Base-by-base conservation (phyloP, 2,888 invertebrate species). In the Mythimna loreyi region DNA sequence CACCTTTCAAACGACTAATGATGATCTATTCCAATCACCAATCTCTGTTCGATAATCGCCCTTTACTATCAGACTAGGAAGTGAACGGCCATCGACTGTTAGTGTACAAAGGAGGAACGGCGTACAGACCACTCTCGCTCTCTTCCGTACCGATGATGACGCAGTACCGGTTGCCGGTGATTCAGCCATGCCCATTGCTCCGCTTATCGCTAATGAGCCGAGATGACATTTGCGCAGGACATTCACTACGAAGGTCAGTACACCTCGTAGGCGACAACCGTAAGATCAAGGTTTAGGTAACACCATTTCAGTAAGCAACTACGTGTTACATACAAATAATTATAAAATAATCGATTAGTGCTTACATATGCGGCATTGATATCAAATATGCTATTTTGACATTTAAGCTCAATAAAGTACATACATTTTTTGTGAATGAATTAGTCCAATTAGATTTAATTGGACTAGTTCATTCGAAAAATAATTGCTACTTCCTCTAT, bases 281-380 rank as follows among this genome's bases (percentile, higher is more conserved):
- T 89, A 90, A 90, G 90, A 91, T 90, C 91, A 91, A 91, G 89
- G 91, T 88, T 86, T 81, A 65, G 78, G 67, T 79, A 58, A 76
- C 55, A 60, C 67, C 55, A 61, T 67, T 75, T 68, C 36, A 72
- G 64, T 69, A 36, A 13, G 21, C 50, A 69, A 23, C 49, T 49
- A 61, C 52, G 33, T 50, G 30, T n/a, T n/a, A n/a, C 19, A 21
- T 55, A 8, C 63, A 33, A 45, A 64, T 71, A 45, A 45, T 45
- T 43, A 43, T 50, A 63, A 52, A 75, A 52, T 0, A 45, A 21
- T 53, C 13, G 52, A 49, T 43, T n/a, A 36, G 7, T 62, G 60
- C 40, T 16, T 61, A 47, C 33, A 25, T 25, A 30, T 52, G 6
- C 11, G 25, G 28, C 16, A 45, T 49, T 58, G 19, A 33, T 49